These are phyloP conservation scores for Cercocebus atys DNA, from an alignment of 2,113 vertebrate genomes.

Conservation along the genomic window DNA sequence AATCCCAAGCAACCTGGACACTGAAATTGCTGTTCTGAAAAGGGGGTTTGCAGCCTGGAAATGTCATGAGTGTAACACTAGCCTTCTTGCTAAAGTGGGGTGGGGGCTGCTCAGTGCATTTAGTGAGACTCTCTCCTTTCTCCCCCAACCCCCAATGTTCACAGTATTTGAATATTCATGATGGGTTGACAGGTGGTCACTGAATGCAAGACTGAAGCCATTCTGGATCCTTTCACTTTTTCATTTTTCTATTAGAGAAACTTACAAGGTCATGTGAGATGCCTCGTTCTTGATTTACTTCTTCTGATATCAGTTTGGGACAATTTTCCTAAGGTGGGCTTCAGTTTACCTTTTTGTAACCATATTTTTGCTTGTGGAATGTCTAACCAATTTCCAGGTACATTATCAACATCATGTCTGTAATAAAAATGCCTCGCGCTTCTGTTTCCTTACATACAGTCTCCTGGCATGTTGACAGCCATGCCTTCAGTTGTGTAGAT, in stretches of 20 bases:
- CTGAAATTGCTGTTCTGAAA: slow-evolving; percentile 42
- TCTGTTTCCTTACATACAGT: neutral
- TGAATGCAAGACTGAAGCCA: neutral
- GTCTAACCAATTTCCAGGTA: neutral
- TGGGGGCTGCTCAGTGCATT: neutral
- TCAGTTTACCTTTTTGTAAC: neutral
- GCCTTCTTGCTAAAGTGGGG: neutral
- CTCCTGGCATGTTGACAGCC: neutral
- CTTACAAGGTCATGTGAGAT: neutral
- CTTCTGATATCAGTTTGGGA: neutral
- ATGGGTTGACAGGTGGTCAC: slow-evolving; percentile 39
- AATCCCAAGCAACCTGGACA: slow-evolving; percentile 49
- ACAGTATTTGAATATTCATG: slow-evolving; percentile 63
- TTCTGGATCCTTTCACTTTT: neutral
- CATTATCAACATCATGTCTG: neutral
- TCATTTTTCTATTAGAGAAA: neutral
- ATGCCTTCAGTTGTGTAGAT: neutral
- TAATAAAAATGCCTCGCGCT: neutral
- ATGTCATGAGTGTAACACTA: neutral
- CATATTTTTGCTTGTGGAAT: neutral
- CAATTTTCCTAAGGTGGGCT: neutral
- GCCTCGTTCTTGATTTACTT: slow-evolving; percentile 21
- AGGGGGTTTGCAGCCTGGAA: neutral
- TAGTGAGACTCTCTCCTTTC: neutral
- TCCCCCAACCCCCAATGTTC: neutral